Percentiles rank a stretch among this genome's conserved stretches.
These are phyloP conservation scores for Portevinia maculata DNA, from an alignment of 2,888 invertebrate genomes.

Conservation along the genomic window DNA sequence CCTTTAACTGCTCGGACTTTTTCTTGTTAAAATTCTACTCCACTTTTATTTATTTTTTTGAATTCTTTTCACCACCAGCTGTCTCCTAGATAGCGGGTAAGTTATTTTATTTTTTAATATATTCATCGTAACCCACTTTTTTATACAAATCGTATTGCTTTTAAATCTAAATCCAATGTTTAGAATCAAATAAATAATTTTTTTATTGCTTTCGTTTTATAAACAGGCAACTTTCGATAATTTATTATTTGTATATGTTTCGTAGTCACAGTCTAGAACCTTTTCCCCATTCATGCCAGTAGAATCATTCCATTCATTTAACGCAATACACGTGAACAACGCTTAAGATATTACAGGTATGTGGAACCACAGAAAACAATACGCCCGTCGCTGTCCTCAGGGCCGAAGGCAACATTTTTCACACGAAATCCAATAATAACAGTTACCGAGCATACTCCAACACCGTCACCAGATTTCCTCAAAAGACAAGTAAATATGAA, in stretches of 20 bases:
- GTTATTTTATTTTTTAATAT: constrained; percentile 75
- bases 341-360: constrained; percentile 82
- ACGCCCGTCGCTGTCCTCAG: constrained; percentile 80
- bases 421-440: constrained; percentile 97
- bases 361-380: constrained; percentile 81
- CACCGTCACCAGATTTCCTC: constrained; percentile 94
- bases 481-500: constrained; percentile 86
- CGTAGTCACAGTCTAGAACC: constrained; percentile 22
- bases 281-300: constrained; percentile 67
- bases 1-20: neutral
- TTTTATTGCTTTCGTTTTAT: constrained; percentile 6
- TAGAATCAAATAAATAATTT: constrained; percentile 1
- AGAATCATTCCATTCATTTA: constrained; percentile 74
- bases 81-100: constrained; percentile 84
- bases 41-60: constrained; percentile 45
- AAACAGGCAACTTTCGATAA: neutral
- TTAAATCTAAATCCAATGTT: neutral
- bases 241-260: constrained; percentile 12
- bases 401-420: constrained; percentile 83
- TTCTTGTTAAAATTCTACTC: constrained; percentile 50
- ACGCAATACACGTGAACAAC: constrained; percentile 74
- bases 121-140: constrained; percentile 39
- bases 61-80: constrained; percentile 79
- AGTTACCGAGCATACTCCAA: constrained; percentile 97
- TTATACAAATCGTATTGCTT: constrained; percentile 3